A percentile compares a stretch with the other conserved stretches of the same genome.
Conservation (phyloP, 2,888 invertebrate species). For the Amiota minor region DNA sequence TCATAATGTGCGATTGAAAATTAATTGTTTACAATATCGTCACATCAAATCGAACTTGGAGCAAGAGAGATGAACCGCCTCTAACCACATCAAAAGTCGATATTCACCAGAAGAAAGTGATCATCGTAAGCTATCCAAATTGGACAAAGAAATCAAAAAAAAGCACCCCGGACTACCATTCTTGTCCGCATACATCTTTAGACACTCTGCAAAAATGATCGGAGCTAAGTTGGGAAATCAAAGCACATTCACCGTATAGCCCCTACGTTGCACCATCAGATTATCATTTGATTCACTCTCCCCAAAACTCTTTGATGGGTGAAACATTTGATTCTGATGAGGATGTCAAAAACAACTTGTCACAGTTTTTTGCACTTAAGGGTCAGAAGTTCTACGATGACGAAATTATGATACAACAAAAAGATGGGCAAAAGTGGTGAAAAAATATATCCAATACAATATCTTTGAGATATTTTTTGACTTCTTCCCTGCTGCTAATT, state of each 20-base stretch:
- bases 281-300: background rate
- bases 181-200: background rate
- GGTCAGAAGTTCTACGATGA: background rate
- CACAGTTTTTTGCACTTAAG: background rate
- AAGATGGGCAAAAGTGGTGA: background rate
- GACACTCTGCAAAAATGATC: background rate
- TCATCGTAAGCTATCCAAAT: background rate
- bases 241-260: background rate
- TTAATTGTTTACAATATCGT: too few relatives aligned
- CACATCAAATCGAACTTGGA: too few relatives aligned
- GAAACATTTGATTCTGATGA: background rate
- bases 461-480: too few relatives aligned
- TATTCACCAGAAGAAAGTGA: too few relatives aligned
- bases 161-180: background rate
- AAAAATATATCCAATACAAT: background rate
- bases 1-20: too few relatives aligned
- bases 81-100: too few relatives aligned
- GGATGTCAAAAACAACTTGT: background rate
- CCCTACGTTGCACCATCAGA: background rate
- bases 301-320: background rate
- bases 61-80: too few relatives aligned
- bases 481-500: too few relatives aligned
- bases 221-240: background rate
- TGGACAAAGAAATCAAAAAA: background rate
- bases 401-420: too few relatives aligned